phyloP scores from a whole-genome alignment of 2,888 invertebrate genomes.

The Ceraclea dissimilis region DNA sequence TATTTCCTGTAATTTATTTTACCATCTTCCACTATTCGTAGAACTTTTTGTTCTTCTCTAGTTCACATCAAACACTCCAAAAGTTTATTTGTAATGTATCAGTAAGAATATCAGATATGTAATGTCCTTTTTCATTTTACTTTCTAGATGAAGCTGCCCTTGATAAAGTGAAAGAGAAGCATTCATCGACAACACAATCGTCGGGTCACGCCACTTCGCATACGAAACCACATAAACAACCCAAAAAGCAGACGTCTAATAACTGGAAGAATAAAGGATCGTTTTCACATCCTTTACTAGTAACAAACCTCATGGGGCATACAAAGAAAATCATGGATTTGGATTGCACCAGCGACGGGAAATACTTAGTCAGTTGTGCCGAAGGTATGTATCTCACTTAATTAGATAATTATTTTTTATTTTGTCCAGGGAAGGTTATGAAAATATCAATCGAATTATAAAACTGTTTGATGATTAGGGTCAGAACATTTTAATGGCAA shows the following conservation, averaged over 20 bases:
- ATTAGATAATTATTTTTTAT: too few relatives aligned
- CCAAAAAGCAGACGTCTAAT: slow-evolving; percentile 39
- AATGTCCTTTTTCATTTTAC: too few relatives aligned
- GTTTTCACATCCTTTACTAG: slow-evolving; percentile 69
- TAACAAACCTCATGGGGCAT: slow-evolving; percentile 76
- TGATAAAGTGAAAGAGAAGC: slow-evolving; percentile 30
- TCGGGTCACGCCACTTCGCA: slow-evolving; percentile 34
- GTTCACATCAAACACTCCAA: too few relatives aligned
- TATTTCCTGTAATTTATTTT: too few relatives aligned
- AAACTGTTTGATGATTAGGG: too few relatives aligned
- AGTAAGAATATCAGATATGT: too few relatives aligned
- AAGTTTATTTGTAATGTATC: too few relatives aligned
- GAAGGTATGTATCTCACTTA: slow-evolving; percentile 61
- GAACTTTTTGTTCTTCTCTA: too few relatives aligned
- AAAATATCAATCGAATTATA: too few relatives aligned
- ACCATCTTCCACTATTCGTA: too few relatives aligned
- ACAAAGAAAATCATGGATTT: slow-evolving; percentile 65
- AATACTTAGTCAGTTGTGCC: slow-evolving; percentile 75
- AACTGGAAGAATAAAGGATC: slow-evolving; percentile 45
- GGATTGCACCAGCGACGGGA: slow-evolving; percentile 79
- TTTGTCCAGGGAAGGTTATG: too few relatives aligned
- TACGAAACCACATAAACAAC: slow-evolving; percentile 27
- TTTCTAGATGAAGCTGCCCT: slow-evolving; percentile 16
- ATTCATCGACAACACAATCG: slow-evolving; percentile 33
- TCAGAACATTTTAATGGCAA: not conserved